Evolutionary conservation across 2,888 invertebrate species (phyloP).

Genomic region (Sphaeridia pumilis): DNA sequence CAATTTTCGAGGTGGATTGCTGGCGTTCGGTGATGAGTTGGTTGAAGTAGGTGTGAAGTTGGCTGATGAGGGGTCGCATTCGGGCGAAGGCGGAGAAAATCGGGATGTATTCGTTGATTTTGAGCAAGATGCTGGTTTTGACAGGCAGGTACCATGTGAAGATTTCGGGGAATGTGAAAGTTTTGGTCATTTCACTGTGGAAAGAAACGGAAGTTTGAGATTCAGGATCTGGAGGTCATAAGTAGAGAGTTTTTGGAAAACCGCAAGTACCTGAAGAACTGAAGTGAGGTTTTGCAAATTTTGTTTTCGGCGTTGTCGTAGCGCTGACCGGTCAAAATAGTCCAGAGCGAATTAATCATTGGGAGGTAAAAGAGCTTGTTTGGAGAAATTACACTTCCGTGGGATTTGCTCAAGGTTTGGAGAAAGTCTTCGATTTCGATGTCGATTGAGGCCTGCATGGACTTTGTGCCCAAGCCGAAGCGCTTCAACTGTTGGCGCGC

Average conservation of each 20-base stretch:
- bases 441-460: conserved; percentile 1
- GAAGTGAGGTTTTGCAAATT: not conserved
- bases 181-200: not conserved
- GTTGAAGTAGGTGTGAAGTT: not conserved
- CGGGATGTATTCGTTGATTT: not conserved
- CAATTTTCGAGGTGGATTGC: no score
- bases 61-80: not conserved
- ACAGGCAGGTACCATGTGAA: not conserved
- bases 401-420: not conserved
- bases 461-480: not conserved
- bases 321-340: not conserved
- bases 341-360: conserved; percentile 2
- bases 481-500: not conserved
- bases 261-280: not conserved
- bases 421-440: not conserved
- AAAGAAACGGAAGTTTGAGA: no score
- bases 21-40: no score
- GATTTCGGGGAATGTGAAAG: not conserved
- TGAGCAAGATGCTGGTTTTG: not conserved
- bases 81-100: not conserved
- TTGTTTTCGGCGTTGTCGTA: not conserved
- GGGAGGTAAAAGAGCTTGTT: not conserved
- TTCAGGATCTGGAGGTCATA: no score
- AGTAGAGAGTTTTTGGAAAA: no score
- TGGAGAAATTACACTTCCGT: not conserved